Evolutionary conservation across 2,797 vertebrate genomes (phyloP).

Genomic region (Enteromius unitaeniatus): DNA sequence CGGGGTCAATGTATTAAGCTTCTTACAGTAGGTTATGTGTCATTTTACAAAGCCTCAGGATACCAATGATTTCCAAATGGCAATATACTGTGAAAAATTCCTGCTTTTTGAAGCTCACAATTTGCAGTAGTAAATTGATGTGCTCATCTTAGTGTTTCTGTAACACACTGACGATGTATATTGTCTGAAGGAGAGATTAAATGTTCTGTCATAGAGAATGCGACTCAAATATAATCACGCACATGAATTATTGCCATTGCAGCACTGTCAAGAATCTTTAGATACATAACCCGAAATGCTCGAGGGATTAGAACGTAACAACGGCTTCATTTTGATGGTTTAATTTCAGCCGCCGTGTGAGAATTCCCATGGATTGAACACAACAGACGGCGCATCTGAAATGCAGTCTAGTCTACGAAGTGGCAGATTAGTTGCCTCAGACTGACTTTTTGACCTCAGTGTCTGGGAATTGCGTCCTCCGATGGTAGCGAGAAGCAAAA

Average conservation of each 20-base stretch:
- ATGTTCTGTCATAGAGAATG: constrained; percentile 31
- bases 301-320: constrained; percentile 18
- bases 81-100: not conserved
- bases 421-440: constrained; percentile 40
- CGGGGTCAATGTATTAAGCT: constrained; percentile 14
- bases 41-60: constrained; percentile 13
- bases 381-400: constrained; percentile 25
- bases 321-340: constrained; percentile 26
- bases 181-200: constrained; percentile 39
- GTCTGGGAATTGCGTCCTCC: constrained; percentile 48
- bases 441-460: constrained; percentile 55
- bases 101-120: not conserved
- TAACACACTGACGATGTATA: constrained; percentile 22
- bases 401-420: constrained; percentile 28
- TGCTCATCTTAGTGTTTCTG: constrained; percentile 31
- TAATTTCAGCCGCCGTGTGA: constrained; percentile 20
- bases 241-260: constrained; percentile 28
- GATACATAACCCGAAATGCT: constrained; percentile 18
- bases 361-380: constrained; percentile 44
- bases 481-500: constrained; percentile 19
- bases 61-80: constrained; percentile 19
- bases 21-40: constrained; percentile 3
- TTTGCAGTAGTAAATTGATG: not conserved
- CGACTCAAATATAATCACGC: constrained; percentile 30
- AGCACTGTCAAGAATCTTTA: constrained; percentile 26